Conservation (phyloP, 2,113 vertebrate genomes). For the Ammodytes dubius region DNA sequence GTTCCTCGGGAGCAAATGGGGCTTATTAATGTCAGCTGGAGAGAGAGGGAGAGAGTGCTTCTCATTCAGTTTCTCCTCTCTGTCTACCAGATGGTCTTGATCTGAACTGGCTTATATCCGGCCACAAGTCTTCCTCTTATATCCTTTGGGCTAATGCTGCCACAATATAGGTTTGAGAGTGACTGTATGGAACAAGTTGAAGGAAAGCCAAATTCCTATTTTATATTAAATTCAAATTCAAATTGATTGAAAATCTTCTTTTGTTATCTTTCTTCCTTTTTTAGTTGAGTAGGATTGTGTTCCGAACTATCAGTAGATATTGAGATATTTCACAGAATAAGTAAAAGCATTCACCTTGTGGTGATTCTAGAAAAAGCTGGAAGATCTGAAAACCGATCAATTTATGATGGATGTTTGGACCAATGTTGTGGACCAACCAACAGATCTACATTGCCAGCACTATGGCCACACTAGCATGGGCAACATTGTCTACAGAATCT, state of each 20-base stretch:
- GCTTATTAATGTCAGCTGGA: constrained; percentile 65
- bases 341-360: background rate
- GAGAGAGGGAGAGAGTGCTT: constrained; percentile 6
- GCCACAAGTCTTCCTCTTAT: constrained; percentile 12
- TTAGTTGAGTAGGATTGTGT: no score
- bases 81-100: constrained; percentile 43
- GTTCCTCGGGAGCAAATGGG: constrained; percentile 45
- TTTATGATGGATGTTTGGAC: no score
- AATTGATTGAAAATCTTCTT: no score
- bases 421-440: background rate
- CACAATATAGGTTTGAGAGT: constrained; percentile 9
- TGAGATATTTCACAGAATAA: background rate
- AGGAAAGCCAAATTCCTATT: constrained; percentile 15
- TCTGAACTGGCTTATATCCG: constrained; percentile 38
- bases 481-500: background rate
- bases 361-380: background rate
- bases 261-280: no score
- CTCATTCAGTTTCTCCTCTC: constrained; percentile 38
- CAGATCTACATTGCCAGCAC: background rate
- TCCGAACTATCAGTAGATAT: no score
- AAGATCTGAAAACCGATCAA: no score
- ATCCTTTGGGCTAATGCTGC: constrained; percentile 31
- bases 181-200: background rate
- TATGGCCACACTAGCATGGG: background rate
- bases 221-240: background rate